Percentiles rank a stretch among this genome's conserved stretches.
Conservation (phyloP, 2,888 invertebrate genomes). For the Synergus gifuensis region DNA sequence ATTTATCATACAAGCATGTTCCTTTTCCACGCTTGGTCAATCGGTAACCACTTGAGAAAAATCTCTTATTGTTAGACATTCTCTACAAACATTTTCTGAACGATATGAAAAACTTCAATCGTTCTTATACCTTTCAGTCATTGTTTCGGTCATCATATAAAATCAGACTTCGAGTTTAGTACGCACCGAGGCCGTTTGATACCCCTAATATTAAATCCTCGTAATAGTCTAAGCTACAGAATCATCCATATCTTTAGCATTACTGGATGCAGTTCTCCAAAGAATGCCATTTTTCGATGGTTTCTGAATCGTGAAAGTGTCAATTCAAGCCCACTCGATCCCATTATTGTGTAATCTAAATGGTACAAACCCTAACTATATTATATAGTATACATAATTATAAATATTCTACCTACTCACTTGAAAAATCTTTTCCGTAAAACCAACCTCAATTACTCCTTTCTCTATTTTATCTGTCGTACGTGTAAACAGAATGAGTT, state of each 20-base stretch:
- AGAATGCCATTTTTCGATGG: conserved; percentile 19
- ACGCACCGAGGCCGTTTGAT: conserved; percentile 48
- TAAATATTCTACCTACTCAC: conserved; percentile 1
- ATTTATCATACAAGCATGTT: background rate
- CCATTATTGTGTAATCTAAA: conserved; percentile 8
- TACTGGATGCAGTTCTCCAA: conserved; percentile 34
- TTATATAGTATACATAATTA: conserved; percentile 7
- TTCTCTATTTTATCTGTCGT: too few relatives aligned
- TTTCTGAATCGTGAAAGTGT: conserved; percentile 1
- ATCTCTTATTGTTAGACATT: conserved; percentile 1
- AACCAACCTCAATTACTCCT: background rate
- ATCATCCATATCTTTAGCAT: conserved; percentile 24
- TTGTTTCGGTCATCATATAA: conserved; percentile 57
- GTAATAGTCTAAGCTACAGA: background rate
- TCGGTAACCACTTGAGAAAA: conserved; percentile 14
- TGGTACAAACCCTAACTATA: conserved; percentile 21
- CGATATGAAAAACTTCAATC: background rate
- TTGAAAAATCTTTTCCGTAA: background rate
- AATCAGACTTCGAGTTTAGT: conserved; percentile 63
- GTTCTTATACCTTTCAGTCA: conserved; percentile 14
- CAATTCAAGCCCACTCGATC: conserved; percentile 14
- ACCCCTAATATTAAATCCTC: conserved; percentile 43
- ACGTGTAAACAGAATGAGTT: background rate
- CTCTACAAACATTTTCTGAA: background rate
- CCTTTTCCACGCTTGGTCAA: background rate